Evolutionary conservation across 2,888 invertebrate species (phyloP).

Genomic region (Coremacera marginata): DNA sequence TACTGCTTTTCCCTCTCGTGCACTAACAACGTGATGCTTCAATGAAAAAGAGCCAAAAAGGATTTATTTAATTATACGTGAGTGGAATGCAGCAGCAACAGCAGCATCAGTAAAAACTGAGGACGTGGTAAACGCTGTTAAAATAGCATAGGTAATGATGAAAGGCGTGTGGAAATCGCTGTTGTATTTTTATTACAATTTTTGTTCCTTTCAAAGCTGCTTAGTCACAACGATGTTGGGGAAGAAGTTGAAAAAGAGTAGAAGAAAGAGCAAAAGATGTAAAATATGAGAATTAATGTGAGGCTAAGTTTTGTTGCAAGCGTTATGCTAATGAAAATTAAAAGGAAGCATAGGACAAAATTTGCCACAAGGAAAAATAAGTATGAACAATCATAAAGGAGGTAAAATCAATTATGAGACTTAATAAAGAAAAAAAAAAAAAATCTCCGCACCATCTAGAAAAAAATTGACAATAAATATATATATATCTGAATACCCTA

Average conservation of each 20-base stretch:
- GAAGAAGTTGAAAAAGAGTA: neutral
- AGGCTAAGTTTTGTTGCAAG: neutral
- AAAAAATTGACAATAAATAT: too few species aligned
- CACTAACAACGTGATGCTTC: too few species aligned
- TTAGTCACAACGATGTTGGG: neutral
- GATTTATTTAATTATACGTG: constrained; percentile 34
- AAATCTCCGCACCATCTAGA: too few species aligned
- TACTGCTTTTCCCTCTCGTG: too few species aligned
- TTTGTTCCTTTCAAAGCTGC: neutral
- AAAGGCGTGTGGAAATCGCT: constrained; percentile 15
- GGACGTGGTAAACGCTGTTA: neutral
- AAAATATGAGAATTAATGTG: neutral
- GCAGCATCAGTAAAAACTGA: neutral
- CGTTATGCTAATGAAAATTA: neutral
- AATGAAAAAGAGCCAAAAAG: constrained; percentile 14
- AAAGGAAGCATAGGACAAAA: neutral
- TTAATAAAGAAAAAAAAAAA: too few species aligned
- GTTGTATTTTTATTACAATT: neutral
- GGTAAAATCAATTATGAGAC: too few species aligned
- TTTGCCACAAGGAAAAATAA: neutral
- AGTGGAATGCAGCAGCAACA: constrained; percentile 1
- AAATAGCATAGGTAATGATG: neutral
- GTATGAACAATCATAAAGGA: too few species aligned
- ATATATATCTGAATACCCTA: too few species aligned
- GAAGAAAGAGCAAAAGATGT: neutral